These are phyloP conservation scores for Odontomachus brunneus DNA, from an alignment of 1,140 invertebrate genomes.

Conservation along the genomic window DNA sequence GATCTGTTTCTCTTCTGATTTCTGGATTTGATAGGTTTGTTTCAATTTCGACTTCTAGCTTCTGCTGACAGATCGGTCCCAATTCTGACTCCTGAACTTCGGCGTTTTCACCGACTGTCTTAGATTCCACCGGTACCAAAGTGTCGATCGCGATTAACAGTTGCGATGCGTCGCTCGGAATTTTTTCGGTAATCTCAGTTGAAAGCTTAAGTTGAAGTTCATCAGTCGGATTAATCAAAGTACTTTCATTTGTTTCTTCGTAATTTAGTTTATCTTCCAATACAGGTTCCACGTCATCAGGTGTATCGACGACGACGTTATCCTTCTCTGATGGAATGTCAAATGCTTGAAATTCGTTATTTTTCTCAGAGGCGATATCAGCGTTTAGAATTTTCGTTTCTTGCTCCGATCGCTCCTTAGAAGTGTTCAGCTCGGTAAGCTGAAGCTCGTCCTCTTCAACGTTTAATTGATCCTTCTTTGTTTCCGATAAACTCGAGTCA, in stretches of 20 bases:
- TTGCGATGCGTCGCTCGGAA: no score
- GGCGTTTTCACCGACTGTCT: neutral
- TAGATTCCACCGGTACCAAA: neutral
- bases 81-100: neutral
- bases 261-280: neutral
- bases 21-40: no score
- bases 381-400: neutral
- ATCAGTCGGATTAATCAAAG: neutral
- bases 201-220: neutral
- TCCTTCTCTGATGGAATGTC: neutral
- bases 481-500: constrained; percentile 24
- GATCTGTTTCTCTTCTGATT: no score
- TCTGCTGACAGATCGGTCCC: no score
- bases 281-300: neutral
- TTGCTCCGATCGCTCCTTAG: neutral
- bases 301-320: neutral
- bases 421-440: neutral
- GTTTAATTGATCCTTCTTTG: constrained; percentile 9
- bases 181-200: neutral
- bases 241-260: neutral
- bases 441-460: neutral
- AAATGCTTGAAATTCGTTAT: no score
- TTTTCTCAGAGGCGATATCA: no score
- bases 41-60: no score
- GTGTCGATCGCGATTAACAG: neutral